Base-by-base conservation (phyloP, 2,888 invertebrate genomes). In the Zaprionus lineosus region DNA sequence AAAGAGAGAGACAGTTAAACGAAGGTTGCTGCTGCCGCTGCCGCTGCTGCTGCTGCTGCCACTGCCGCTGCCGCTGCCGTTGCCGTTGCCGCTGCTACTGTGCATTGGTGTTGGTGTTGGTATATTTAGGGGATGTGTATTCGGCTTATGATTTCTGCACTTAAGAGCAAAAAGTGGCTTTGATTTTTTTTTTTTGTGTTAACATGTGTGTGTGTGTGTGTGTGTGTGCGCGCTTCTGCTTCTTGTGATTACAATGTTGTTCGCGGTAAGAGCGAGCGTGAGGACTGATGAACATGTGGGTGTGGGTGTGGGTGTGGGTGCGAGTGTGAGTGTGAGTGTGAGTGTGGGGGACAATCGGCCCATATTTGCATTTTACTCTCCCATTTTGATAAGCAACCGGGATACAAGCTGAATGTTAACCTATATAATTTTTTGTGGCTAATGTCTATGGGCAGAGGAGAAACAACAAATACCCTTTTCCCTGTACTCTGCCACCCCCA, bases 141-240 rank as follows among this genome's bases (percentile, higher is more conserved):
- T 56, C 61, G 52, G 33, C 52, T 55, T 53, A 57, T 65, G 82
- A 69, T 69, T 81, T 78, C 69, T 69, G 82, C 78, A 72, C 74
- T 77, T 78, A 78, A 82, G 78, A 78, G 82, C 73, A 66, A 57
- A 74, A 71, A 67, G 73, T 82, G 61, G 75, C 70, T 78, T 71
- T 76, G 83, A 82, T 78, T 81, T 72, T 47, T 40, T 55, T 51
- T 43, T 43, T 15, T 44, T 2, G 26, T 21, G 12, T n/a, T 51
- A n/a, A n/a, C n/a, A n/a, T n/a, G n/a, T n/a, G n/a, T n/a, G n/a
- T n/a, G n/a, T n/a, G n/a, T n/a, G n/a, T n/a, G n/a, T n/a, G n/a
- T n/a, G n/a, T n/a, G n/a, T n/a, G n/a, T n/a, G n/a, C n/a, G n/a
- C n/a, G n/a, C n/a, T n/a, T n/a, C n/a, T n/a, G n/a, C n/a, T 41